Percentiles rank a stretch among this genome's conserved stretches.
These are phyloP conservation scores for Hymenochirus boettgeri DNA, from an alignment of 2,113 vertebrate species.

Conservation along the genomic window DNA sequence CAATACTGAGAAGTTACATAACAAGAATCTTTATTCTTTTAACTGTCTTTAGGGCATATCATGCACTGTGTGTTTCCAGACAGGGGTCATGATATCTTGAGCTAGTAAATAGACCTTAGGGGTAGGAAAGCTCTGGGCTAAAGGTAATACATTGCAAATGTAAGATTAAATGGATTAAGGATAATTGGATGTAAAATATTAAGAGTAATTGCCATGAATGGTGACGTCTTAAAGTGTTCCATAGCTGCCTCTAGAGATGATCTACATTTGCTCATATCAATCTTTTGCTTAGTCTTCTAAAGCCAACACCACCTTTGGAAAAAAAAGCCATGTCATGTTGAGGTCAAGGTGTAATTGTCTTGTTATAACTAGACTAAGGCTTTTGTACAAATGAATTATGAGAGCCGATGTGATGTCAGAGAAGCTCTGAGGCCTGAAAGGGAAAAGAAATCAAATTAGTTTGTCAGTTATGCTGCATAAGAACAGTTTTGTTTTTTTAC, in stretches of 20 bases:
- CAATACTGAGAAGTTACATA: no score
- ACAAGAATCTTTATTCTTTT: no score
- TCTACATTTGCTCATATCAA: not conserved
- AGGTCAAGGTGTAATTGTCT: not conserved
- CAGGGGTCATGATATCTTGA: no score
- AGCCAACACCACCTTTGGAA: not conserved
- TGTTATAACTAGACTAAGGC: not conserved
- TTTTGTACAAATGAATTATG: not conserved
- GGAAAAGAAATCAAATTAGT: no score
- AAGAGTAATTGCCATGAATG: not conserved
- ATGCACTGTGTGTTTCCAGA: no score
- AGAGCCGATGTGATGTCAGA: not conserved
- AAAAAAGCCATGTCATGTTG: not conserved
- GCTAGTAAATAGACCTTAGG: no score
- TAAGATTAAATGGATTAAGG: no score
- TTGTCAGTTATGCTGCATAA: no score
- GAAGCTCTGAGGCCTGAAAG: not conserved
- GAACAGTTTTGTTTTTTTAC: no score
- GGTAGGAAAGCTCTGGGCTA: no score
- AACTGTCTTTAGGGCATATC: no score
- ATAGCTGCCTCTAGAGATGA: not conserved
- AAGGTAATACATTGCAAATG: no score
- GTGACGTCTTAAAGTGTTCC: not conserved
- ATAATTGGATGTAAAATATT: not conserved
- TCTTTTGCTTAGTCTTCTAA: not conserved